Evolutionary conservation across 2,797 vertebrate species (phyloP), one percentile per base, ranked within the genome.

Genomic region (Perodicticus potto): DNA sequence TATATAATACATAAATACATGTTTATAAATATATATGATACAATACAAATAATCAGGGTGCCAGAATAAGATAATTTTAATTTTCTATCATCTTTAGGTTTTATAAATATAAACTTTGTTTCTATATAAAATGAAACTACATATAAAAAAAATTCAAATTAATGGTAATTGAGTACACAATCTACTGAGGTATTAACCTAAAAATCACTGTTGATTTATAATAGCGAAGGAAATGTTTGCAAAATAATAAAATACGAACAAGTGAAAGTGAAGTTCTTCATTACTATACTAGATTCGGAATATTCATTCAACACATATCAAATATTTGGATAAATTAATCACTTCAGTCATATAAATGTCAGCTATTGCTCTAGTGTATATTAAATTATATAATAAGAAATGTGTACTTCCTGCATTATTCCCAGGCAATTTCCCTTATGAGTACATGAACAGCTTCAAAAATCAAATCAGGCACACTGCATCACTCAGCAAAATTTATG

Each of bases 401-500:
- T 55, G 40, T 57, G 1, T 67, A 27, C 27, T 91, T 95, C 69
- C 16, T 65, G 16, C 29, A 70, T 69, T 89, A 55, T 61, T 74
- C 11, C 25, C 19, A 67, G 65, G 22, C 40, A 59, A 2, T 73
- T 83, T 55, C 8, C 53, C 80, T 29, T 11, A 69, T 61, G 32
- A 92, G n/a, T 49, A 90, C 7, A 34, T n/a, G 16, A 93, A n/a
- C 7, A 67, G 43, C 69, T 88, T 92, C 17, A 77, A 78, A 70
- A 96, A 87, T 91, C 57, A 91, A 86, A 89, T 63, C 0, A 0
- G 93, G 25, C 40, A 65, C 22, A 61, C 4, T 61, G 11, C 7
- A 92, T 87, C 37, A 81, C 57, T 87, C 74, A 97, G 63, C 72
- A 97, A 96, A 95, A 97, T 89, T 19, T 96, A 87, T n/a, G 65